A percentile compares a stretch with the other conserved stretches of the same genome.
These are phyloP conservation scores for Diceros bicornis DNA, from an alignment of 2,797 vertebrate genomes.

Conservation along the genomic window DNA sequence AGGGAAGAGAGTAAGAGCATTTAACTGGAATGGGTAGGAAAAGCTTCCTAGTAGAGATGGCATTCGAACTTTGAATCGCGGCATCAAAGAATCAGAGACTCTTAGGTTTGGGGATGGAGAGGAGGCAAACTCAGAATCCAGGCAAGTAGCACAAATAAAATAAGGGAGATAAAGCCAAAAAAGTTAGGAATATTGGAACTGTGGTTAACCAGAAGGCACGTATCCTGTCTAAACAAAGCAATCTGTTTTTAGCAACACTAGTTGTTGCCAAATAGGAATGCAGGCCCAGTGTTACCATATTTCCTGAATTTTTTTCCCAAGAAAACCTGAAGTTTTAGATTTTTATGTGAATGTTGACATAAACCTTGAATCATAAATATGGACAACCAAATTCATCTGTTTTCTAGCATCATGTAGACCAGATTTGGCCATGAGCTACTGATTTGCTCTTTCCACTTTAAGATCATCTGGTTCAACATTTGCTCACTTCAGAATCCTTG, in stretches of 20 bases:
- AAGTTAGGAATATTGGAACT: neutral
- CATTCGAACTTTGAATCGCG: neutral
- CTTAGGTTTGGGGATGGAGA: neutral
- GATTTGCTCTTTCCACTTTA: neutral
- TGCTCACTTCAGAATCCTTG: neutral
- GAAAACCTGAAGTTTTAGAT: neutral
- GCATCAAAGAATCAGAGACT: neutral
- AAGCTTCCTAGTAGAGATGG: neutral
- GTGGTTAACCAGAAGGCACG: neutral
- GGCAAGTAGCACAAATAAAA: neutral
- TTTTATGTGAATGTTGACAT: neutral
- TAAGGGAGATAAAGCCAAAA: neutral
- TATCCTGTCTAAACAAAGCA: neutral
- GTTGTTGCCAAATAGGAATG: neutral
- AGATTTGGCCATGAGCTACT: neutral
- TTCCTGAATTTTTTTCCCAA: neutral
- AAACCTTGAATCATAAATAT: neutral
- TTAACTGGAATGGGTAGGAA: neutral
- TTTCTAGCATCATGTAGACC: neutral
- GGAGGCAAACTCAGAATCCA: neutral
- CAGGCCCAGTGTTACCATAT: neutral
- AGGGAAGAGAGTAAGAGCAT: neutral
- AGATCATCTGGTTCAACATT: neutral
- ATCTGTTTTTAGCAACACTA: neutral
- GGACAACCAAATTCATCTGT: neutral